A percentile compares a stretch with the other conserved stretches of the same genome.
phyloP scores from a whole-genome alignment of 2,888 invertebrate species.

The Charanyca ferruginea region DNA sequence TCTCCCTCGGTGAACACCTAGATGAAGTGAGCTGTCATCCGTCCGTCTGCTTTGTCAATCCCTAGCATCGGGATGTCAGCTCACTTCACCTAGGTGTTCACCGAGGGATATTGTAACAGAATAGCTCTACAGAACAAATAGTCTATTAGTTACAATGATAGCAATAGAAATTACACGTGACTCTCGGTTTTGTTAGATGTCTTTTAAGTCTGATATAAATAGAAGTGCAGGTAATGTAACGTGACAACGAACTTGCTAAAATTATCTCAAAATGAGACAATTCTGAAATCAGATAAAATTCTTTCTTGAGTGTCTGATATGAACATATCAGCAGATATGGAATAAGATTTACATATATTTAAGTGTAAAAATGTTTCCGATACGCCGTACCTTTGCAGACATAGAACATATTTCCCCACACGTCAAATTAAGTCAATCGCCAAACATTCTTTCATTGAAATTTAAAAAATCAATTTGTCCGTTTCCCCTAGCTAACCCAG shows the following conservation, averaged over 20 bases:
- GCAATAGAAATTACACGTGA: background rate
- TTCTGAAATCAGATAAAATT: constrained; percentile 37
- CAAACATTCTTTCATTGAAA: background rate
- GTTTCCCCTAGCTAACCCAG: constrained; percentile 21
- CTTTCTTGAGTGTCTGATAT: constrained; percentile 15
- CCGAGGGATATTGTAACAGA: too few relatives aligned
- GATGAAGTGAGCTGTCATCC: too few relatives aligned
- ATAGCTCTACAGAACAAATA: too few relatives aligned
- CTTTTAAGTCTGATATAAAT: background rate
- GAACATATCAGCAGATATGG: constrained; percentile 7
- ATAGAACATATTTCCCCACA: background rate
- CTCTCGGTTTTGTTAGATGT: background rate
- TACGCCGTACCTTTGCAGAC: background rate
- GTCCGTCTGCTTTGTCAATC: too few relatives aligned
- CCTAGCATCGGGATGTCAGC: too few relatives aligned
- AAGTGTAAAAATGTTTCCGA: constrained; percentile 3
- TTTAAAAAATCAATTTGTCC: constrained; percentile 21
- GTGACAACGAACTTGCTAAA: constrained; percentile 1
- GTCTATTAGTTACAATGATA: too few relatives aligned
- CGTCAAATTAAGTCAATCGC: background rate
- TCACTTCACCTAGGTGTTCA: too few relatives aligned
- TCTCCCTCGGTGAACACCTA: too few relatives aligned
- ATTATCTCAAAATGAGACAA: constrained; percentile 24
- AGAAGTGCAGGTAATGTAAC: background rate
- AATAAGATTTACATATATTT: constrained; percentile 14